Conservation (phyloP, 2,797 vertebrate genomes). For the Ctenopoma multispine region DNA sequence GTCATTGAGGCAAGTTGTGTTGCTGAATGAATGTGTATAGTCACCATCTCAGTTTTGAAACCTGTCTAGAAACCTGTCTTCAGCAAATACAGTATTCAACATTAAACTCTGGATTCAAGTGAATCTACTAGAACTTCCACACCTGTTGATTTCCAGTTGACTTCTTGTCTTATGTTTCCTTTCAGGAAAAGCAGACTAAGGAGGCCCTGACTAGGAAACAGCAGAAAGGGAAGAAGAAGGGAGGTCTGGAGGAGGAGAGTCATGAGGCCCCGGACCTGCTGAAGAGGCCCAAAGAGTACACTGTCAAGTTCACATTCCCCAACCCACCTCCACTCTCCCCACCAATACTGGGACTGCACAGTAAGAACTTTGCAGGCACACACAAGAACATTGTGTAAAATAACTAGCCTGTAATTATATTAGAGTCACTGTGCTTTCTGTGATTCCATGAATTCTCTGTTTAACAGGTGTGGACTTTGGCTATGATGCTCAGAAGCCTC, state of each 20-base stretch:
- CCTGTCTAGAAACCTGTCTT: too few species aligned
- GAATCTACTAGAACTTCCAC: not conserved
- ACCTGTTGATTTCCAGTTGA: not conserved
- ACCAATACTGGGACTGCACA: constrained; percentile 91
- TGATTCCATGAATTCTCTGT: not conserved
- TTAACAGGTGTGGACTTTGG: constrained; percentile 88
- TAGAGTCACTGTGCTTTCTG: too few species aligned
- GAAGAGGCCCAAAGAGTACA: constrained; percentile 92
- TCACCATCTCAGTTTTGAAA: not conserved
- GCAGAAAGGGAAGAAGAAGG: constrained; percentile 90
- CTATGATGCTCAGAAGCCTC: constrained; percentile 86
- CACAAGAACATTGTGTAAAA: too few species aligned
- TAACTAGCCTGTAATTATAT: too few species aligned
- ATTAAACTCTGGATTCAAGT: not conserved
- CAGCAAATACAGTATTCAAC: not conserved
- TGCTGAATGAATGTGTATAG: too few species aligned
- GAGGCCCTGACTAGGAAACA: constrained; percentile 92
- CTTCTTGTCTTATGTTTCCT: not conserved
- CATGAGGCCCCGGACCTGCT: constrained; percentile 88
- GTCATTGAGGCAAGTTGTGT: too few species aligned
- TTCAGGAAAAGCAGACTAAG: constrained; percentile 93
- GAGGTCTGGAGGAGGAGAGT: constrained; percentile 88
- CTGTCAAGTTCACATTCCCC: constrained; percentile 95
- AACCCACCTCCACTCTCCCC: constrained; percentile 92
- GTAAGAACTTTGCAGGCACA: constrained; percentile 73